Conservation (phyloP, 1,140 invertebrate genomes). For the Cydia amplana region DNA sequence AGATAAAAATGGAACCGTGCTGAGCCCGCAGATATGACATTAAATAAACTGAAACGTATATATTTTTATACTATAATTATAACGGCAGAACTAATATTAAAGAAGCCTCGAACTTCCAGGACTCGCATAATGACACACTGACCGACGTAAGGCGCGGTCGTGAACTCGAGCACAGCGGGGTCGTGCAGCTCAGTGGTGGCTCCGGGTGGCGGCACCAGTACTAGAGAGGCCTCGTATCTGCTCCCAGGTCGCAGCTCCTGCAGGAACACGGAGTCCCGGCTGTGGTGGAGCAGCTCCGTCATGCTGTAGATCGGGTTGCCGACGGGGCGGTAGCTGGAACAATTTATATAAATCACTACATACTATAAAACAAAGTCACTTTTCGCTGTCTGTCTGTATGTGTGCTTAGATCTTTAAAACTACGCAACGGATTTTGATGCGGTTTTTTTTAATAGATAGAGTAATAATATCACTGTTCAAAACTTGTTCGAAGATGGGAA, state of each 20-base stretch:
- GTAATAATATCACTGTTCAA: too few species aligned
- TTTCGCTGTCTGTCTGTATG: too few species aligned
- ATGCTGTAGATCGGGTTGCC: conserved; percentile 73
- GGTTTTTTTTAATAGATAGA: too few species aligned
- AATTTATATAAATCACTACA: background rate
- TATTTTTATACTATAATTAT: too few species aligned
- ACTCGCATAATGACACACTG: conserved; percentile 34
- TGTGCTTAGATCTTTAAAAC: too few species aligned
- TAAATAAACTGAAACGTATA: too few species aligned
- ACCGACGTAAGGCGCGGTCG: conserved; percentile 65
- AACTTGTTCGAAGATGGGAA: too few species aligned
- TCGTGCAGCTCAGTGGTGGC: conserved; percentile 59
- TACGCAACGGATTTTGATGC: too few species aligned
- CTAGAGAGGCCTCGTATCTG: conserved; percentile 63
- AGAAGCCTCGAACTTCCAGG: background rate
- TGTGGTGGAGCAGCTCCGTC: conserved; percentile 72
- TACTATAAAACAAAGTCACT: too few species aligned
- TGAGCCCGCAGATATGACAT: too few species aligned
- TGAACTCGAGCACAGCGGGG: conserved; percentile 58
- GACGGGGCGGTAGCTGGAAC: conserved; percentile 65
- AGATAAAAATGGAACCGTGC: too few species aligned
- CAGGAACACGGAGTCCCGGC: conserved; percentile 57
- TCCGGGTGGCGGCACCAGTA: conserved; percentile 61
- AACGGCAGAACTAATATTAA: too few species aligned
- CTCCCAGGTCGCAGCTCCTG: conserved; percentile 56